phyloP scores from a whole-genome alignment of 1,140 invertebrate species.

The Zaprionus ornatus region DNA sequence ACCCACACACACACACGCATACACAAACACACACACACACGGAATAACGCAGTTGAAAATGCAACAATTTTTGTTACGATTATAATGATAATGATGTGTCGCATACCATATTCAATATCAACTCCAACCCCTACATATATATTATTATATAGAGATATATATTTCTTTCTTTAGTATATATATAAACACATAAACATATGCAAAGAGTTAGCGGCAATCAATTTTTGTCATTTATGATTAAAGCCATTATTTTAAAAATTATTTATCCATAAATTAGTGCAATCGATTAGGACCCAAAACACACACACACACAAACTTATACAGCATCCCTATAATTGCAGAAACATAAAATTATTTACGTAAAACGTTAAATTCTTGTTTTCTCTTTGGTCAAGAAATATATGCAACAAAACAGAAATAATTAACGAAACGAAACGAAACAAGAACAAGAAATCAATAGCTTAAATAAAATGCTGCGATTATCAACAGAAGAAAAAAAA shows the following conservation, averaged over 20 bases:
- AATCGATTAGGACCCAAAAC: constrained; percentile 29
- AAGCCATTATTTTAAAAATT: constrained; percentile 15
- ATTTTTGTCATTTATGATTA: constrained; percentile 14
- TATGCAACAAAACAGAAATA: constrained; percentile 16
- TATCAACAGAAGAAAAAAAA: constrained; percentile 4
- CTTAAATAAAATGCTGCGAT: constrained; percentile 12
- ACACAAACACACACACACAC: neutral
- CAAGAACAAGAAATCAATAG: constrained; percentile 3
- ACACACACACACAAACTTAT: constrained; percentile 13
- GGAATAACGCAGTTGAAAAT: constrained; percentile 16
- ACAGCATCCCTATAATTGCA: constrained; percentile 9
- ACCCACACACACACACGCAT: neutral
- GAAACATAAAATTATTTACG: constrained; percentile 22
- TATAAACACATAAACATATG: neutral
- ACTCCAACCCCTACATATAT: neutral
- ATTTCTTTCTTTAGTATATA: constrained; percentile 4
- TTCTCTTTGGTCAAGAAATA: constrained; percentile 30
- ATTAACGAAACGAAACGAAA: constrained; percentile 1
- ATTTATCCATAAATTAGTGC: constrained; percentile 34
- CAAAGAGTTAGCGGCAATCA: neutral
- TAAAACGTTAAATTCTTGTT: constrained; percentile 36
- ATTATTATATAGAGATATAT: neutral
- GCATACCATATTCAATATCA: constrained; percentile 16
- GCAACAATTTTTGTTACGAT: constrained; percentile 15
- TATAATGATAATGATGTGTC: constrained; percentile 11